These are phyloP conservation scores for Dilophus febrilis DNA, from an alignment of 2,888 invertebrate species.

Conservation along the genomic window DNA sequence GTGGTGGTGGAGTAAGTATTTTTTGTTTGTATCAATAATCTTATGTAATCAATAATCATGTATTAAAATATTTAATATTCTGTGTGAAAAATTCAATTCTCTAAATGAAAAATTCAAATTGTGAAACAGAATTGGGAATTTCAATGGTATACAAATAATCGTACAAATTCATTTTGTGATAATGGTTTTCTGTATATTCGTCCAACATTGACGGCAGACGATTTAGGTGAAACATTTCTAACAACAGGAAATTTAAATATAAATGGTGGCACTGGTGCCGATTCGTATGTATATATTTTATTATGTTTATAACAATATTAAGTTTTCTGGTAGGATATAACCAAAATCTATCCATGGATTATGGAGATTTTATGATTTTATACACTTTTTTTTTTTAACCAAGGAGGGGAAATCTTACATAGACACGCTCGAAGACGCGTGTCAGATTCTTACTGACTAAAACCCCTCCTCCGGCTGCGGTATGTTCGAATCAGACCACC, in stretches of 20 bases:
- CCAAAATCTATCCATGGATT: no score
- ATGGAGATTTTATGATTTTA: no score
- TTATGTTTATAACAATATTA: no score
- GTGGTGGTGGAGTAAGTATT: conserved; percentile 36
- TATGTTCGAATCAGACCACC: no score
- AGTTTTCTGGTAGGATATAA: no score
- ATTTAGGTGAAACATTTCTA: conserved; percentile 36
- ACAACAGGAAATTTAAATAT: conserved; percentile 35
- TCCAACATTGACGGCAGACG: conserved; percentile 40
- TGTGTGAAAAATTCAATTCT: background rate
- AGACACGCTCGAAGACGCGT: no score
- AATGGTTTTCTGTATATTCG: conserved; percentile 30
- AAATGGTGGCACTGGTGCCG: conserved; percentile 42
- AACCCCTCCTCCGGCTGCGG: no score
- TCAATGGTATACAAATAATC: conserved; percentile 47
- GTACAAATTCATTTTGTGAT: conserved; percentile 41
- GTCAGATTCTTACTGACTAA: no score
- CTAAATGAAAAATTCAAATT: background rate
- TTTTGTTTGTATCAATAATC: background rate
- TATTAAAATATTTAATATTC: background rate
- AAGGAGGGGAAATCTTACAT: no score
- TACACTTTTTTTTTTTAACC: no score
- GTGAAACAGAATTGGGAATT: conserved; percentile 44
- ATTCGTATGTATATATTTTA: conserved; percentile 34
- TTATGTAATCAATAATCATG: background rate